These are phyloP conservation scores for Ligdia adustata DNA, from an alignment of 2,888 invertebrate genomes.

Conservation along the genomic window DNA sequence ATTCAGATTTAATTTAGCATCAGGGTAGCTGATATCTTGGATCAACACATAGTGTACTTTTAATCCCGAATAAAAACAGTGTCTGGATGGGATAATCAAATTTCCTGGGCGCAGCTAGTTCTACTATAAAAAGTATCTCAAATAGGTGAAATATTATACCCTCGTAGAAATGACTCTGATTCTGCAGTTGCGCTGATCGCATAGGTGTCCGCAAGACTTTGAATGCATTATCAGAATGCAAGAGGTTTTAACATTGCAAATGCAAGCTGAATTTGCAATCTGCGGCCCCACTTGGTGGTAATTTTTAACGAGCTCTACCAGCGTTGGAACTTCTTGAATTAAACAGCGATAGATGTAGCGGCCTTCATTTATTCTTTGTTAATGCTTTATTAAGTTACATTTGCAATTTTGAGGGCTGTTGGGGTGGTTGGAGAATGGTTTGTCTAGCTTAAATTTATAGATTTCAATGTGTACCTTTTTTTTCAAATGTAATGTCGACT, in stretches of 20 bases:
- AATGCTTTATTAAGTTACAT: conserved; percentile 37
- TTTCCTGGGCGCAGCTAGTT: too few species aligned
- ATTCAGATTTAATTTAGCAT: too few species aligned
- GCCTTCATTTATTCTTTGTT: conserved; percentile 47
- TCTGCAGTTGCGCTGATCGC: conserved; percentile 4
- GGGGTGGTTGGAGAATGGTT: background rate
- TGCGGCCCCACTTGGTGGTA: conserved; percentile 66
- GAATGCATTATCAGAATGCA: conserved; percentile 82
- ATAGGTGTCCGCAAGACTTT: conserved; percentile 12
- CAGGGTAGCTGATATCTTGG: too few species aligned
- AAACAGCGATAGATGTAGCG: conserved; percentile 56
- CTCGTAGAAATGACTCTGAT: background rate
- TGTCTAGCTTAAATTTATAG: too few species aligned
- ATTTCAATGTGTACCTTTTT: too few species aligned
- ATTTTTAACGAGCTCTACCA: conserved; percentile 77
- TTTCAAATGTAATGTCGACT: too few species aligned
- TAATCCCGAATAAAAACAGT: too few species aligned
- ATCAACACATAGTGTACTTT: too few species aligned
- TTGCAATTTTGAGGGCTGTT: conserved; percentile 11
- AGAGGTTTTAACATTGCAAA: conserved; percentile 81
- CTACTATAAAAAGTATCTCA: too few species aligned
- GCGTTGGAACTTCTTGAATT: conserved; percentile 73
- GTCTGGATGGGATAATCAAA: too few species aligned
- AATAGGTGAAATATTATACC: too few species aligned
- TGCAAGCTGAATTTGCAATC: conserved; percentile 73